Conservation (phyloP, 2,888 invertebrate species). For the Diadegma fenestrale region DNA sequence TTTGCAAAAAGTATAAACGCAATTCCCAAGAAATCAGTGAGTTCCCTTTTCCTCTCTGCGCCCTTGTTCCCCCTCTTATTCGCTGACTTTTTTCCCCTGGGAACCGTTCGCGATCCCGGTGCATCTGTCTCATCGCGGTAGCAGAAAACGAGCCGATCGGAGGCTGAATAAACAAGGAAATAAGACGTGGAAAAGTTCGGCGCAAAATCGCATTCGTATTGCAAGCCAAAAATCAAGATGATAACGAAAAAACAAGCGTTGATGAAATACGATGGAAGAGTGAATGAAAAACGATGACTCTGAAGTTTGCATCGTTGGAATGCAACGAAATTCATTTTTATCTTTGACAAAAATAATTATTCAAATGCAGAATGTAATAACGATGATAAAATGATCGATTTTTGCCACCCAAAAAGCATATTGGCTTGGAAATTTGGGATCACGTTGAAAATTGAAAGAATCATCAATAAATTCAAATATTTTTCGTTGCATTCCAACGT, state of each 20-base stretch:
- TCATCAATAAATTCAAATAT: too few species aligned
- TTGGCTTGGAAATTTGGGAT: too few species aligned
- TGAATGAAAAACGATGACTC: conserved; percentile 17
- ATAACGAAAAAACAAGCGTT: conserved; percentile 35
- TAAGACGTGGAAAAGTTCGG: conserved; percentile 14
- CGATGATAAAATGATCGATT: too few species aligned
- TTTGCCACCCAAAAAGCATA: too few species aligned
- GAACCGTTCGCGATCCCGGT: conserved; percentile 66
- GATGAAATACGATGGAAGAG: conserved; percentile 32
- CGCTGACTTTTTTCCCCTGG: conserved; percentile 20
- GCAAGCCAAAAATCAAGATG: conserved; percentile 7
- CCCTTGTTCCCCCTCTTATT: background rate
- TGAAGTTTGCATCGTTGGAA: too few species aligned
- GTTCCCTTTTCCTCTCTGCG: conserved; percentile 10
- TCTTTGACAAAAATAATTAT: too few species aligned
- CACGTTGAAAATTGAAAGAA: too few species aligned
- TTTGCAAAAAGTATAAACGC: conserved; percentile 45
- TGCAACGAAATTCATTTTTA: too few species aligned
- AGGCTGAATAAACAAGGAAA: conserved; percentile 21
- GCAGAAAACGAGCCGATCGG: conserved; percentile 41
- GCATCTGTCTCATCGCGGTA: conserved; percentile 46
- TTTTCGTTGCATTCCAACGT: too few species aligned
- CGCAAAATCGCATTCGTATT: conserved; percentile 29
- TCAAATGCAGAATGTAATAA: too few species aligned
- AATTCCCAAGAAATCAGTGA: conserved; percentile 64